Percentiles rank a stretch among this genome's conserved stretches.
phyloP scores from a whole-genome alignment of 2,888 invertebrate species.

The Cabera pusaria region DNA sequence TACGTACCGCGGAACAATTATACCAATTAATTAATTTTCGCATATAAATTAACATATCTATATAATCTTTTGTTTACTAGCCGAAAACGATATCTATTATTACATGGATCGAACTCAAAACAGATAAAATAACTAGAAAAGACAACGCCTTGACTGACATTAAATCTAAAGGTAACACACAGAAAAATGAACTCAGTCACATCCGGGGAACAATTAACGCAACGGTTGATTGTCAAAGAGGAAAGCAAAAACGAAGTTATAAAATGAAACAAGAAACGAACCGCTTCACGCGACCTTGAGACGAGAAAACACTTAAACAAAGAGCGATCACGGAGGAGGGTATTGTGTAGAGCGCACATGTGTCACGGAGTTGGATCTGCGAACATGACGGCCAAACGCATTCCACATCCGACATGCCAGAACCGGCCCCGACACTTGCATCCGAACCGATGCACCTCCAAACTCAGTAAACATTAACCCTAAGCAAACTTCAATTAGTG shows the following conservation, averaged over 20 bases:
- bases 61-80: background rate
- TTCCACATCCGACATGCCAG: slow-evolving; percentile 66
- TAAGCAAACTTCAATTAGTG: slow-evolving; percentile 46
- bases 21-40: slow-evolving; percentile 25
- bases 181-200: slow-evolving; percentile 26
- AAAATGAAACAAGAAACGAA: slow-evolving; percentile 37
- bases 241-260: slow-evolving; percentile 38
- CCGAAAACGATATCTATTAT: background rate
- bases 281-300: slow-evolving; percentile 56
- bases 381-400: slow-evolving; percentile 63
- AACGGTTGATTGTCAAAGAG: slow-evolving; percentile 24
- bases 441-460: slow-evolving; percentile 39
- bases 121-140: slow-evolving; percentile 7
- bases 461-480: slow-evolving; percentile 43
- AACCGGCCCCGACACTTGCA: slow-evolving; percentile 32
- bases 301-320: slow-evolving; percentile 59
- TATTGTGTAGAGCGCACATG: slow-evolving; percentile 44
- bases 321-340: slow-evolving; percentile 48
- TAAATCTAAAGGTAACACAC: slow-evolving; percentile 20
- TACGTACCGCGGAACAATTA: slow-evolving; percentile 31
- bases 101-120: background rate
- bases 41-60: slow-evolving; percentile 18
- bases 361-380: slow-evolving; percentile 44
- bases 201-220: slow-evolving; percentile 31
- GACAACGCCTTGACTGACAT: slow-evolving; percentile 20